A percentile compares a stretch with the other conserved stretches of the same genome.
These are phyloP conservation scores for Rafetus swinhoei DNA, from an alignment of 2,113 vertebrate genomes.

Conservation along the genomic window DNA sequence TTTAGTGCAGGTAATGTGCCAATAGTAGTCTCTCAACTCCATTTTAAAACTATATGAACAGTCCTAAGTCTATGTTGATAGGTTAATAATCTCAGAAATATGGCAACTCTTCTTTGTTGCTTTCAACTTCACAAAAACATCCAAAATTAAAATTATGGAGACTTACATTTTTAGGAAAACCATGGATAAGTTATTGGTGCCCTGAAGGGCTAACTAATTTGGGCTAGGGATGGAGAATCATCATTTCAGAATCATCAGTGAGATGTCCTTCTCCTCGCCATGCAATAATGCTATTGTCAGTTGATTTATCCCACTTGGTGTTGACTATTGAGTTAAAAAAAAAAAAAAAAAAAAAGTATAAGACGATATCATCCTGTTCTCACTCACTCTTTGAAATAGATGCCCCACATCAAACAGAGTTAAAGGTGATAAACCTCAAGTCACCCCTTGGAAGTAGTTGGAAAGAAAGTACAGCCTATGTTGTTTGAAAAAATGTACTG, in stretches of 20 bases:
- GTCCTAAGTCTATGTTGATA: neutral
- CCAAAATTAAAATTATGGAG: neutral
- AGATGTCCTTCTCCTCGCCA: neutral
- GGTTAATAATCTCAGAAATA: neutral
- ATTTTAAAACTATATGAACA: neutral
- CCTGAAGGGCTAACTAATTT: neutral
- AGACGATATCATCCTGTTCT: neutral
- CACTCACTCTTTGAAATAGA: neutral
- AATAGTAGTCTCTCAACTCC: neutral
- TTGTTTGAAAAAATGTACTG: neutral
- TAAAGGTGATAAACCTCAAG: neutral
- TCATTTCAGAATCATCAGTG: neutral
- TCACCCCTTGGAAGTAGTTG: neutral
- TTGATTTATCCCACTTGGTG: neutral
- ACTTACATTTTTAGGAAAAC: neutral
- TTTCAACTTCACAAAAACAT: neutral
- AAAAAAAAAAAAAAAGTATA: neutral
- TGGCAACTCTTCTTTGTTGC: neutral
- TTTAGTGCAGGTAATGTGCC: neutral
- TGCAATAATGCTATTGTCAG: neutral
- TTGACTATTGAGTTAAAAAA: neutral
- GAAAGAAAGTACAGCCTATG: neutral
- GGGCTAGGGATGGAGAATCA: neutral
- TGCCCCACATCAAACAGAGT: neutral
- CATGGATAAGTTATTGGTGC: neutral